phyloP scores from a whole-genome alignment of 30 jellyfish, hydroid and myxozoan genomes.

The Aurelia sp. region DNA sequence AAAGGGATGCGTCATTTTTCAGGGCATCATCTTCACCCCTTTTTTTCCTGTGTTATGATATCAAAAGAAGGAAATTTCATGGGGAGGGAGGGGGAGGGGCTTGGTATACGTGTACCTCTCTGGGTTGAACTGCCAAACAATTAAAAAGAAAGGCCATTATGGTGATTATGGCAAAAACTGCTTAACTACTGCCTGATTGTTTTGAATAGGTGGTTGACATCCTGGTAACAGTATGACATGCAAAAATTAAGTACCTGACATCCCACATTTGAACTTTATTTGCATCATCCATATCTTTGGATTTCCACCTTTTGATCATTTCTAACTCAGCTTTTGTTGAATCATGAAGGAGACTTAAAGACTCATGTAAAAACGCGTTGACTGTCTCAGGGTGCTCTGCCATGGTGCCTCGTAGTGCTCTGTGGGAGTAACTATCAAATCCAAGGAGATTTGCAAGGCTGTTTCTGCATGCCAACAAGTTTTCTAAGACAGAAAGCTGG shows the following conservation, averaged over 20 bases:
- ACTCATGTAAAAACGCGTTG: conserved; percentile 49
- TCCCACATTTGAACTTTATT: conserved; percentile 78
- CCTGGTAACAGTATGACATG: no score
- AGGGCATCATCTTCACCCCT: no score
- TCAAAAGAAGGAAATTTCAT: no score
- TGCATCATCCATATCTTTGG: conserved; percentile 16
- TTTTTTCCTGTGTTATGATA: no score
- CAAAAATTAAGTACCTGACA: not conserved
- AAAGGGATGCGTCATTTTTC: no score
- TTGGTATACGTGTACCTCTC: no score
- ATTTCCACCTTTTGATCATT: conserved; percentile 55
- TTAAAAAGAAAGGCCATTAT: no score
- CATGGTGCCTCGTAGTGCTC: conserved; percentile 89
- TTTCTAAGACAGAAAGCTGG: conserved; percentile 57
- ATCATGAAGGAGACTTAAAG: conserved; percentile 49
- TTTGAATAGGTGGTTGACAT: no score
- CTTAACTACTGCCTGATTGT: no score
- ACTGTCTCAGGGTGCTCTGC: conserved; percentile 88
- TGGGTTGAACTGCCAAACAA: no score
- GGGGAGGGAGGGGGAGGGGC: no score
- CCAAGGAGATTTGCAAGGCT: conserved; percentile 85
- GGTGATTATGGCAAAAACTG: no score
- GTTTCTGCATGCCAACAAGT: conserved; percentile 66
- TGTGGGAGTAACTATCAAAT: conserved; percentile 75
- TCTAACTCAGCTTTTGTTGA: conserved; percentile 65